phyloP scores from a whole-genome alignment of 2,888 invertebrate species.

The Agrenia bidenticulata region DNA sequence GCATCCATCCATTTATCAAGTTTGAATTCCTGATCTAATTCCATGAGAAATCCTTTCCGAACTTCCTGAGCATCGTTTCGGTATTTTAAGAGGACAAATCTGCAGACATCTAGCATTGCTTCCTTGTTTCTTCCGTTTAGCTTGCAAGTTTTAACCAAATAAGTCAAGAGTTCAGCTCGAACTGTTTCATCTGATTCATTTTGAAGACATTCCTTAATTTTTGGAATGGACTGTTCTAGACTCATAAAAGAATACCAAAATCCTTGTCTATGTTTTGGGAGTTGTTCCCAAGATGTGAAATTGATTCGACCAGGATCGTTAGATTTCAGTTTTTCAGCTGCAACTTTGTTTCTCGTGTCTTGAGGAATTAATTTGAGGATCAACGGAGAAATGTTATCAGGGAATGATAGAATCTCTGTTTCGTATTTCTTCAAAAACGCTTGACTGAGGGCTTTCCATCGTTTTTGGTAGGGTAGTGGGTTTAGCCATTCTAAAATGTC shows the following conservation, averaged over 20 bases:
- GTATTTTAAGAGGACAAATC: conserved; percentile 17
- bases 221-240: conserved; percentile 27
- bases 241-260: conserved; percentile 36
- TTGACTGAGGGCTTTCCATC: neutral
- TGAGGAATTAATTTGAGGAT: conserved; percentile 32
- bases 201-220: conserved; percentile 29
- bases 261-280: conserved; percentile 24
- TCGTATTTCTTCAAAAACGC: conserved; percentile 31
- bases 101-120: conserved; percentile 14
- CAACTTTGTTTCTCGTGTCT: conserved; percentile 29
- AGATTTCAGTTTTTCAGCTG: conserved; percentile 26
- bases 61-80: conserved; percentile 19
- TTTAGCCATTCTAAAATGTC: conserved; percentile 20
- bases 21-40: conserved; percentile 29
- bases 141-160: conserved; percentile 32
- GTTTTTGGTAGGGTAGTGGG: neutral
- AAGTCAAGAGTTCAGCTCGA: conserved; percentile 19
- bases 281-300: too few species aligned
- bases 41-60: conserved; percentile 23
- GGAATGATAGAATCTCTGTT: conserved; percentile 19
- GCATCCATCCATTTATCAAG: conserved; percentile 25
- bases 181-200: conserved; percentile 30
- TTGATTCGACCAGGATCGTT: neutral
- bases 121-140: conserved; percentile 32
- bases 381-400: conserved; percentile 30